These are phyloP conservation scores for Talpa occidentalis DNA, from an alignment of 2,113 vertebrate species.

Conservation along the genomic window DNA sequence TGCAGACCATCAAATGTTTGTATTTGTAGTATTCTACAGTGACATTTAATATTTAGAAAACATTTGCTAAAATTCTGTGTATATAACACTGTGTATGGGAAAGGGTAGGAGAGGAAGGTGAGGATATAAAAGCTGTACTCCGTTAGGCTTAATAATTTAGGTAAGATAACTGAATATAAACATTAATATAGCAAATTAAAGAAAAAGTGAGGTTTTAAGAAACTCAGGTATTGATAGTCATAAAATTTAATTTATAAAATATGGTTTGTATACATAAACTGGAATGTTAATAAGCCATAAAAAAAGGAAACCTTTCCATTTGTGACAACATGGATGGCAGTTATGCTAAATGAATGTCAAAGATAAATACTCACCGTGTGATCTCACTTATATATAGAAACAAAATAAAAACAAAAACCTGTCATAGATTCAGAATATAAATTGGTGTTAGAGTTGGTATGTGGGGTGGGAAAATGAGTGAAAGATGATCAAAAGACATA, in stretches of 20 bases:
- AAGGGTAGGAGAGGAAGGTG: neutral
- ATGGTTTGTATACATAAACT: neutral
- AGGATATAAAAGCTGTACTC: neutral
- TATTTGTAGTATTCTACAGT: neutral
- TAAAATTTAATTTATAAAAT: too few species aligned
- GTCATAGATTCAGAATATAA: neutral
- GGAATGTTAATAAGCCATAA: neutral
- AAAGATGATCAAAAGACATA: neutral
- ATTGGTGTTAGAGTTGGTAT: neutral
- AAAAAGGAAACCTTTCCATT: neutral
- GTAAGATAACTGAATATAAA: neutral
- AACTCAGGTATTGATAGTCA: neutral
- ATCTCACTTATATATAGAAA: neutral
- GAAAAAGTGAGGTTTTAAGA: neutral
- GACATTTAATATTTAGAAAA: constrained; percentile 54
- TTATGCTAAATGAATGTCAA: neutral
- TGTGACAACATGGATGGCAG: neutral
- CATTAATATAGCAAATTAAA: neutral
- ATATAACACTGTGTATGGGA: neutral
- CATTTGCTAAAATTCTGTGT: neutral
- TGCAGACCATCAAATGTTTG: neutral
- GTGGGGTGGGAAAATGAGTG: neutral
- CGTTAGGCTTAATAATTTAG: neutral
- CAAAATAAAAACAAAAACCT: neutral
- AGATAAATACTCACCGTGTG: neutral